A percentile compares a stretch with the other conserved stretches of the same genome.
phyloP scores from a whole-genome alignment of 2,797 vertebrate species.

The Natrix natrix region DNA sequence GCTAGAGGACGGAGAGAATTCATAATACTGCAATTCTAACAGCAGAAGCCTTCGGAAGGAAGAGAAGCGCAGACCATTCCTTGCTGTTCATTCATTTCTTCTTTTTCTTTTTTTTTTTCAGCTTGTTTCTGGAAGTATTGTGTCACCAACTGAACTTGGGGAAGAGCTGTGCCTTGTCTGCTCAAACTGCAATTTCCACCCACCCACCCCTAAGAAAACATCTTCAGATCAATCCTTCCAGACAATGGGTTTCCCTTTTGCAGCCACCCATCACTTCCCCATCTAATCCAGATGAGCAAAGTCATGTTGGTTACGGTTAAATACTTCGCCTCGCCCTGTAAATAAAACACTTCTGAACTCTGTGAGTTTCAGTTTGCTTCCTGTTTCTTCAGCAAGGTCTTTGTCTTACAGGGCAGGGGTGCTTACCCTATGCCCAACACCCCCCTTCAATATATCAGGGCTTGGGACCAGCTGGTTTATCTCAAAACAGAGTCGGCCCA shows the following conservation, averaged over 20 bases:
- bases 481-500: no score
- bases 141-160: conserved; percentile 30
- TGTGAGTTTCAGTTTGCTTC: no score
- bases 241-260: neutral
- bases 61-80: neutral
- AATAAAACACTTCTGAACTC: neutral
- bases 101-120: conserved; percentile 19
- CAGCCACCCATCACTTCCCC: neutral
- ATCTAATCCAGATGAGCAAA: neutral
- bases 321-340: fast-evolving
- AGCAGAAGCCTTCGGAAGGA: neutral
- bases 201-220: neutral
- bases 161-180: neutral
- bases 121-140: conserved; percentile 55
- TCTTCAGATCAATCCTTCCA: neutral
- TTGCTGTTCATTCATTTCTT: neutral
- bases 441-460: no score
- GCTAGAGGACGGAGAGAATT: neutral
- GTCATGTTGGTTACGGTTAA: no score
- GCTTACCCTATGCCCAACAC: no score
- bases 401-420: no score
- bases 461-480: no score
- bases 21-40: neutral
- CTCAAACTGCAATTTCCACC: no score
- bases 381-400: no score